Evolutionary conservation across 2,888 invertebrate genomes (phyloP).

Genomic region (Muschampia plurimacula): DNA sequence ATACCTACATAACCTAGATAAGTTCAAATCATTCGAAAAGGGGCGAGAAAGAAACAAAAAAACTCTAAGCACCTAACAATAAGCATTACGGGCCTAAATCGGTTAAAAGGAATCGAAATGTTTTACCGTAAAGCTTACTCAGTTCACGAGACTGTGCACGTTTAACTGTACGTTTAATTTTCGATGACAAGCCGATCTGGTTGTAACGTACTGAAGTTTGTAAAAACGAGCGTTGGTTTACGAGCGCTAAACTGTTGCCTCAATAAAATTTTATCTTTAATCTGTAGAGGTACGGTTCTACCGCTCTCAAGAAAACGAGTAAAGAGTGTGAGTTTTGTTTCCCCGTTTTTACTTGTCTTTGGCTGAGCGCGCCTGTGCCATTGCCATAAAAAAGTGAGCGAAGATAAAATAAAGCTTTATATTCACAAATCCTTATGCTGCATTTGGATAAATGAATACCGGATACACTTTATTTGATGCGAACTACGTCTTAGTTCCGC

Average conservation of each 20-base stretch:
- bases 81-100: not conserved
- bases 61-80: not conserved
- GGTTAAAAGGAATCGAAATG: not conserved
- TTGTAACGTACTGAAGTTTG: conserved; percentile 61
- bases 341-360: too few relatives aligned
- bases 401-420: too few relatives aligned
- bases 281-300: conserved; percentile 50
- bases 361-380: too few relatives aligned
- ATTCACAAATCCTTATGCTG: too few relatives aligned
- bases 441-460: too few relatives aligned
- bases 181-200: conserved; percentile 48
- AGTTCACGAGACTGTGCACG: not conserved
- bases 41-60: not conserved
- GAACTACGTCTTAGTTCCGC: too few relatives aligned
- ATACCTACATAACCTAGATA: too few relatives aligned
- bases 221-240: conserved; percentile 72
- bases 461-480: too few relatives aligned
- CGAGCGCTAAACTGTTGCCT: conserved; percentile 73
- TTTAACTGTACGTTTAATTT: conserved; percentile 22
- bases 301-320: conserved; percentile 1
- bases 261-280: conserved; percentile 76
- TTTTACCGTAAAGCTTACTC: not conserved
- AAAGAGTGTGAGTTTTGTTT: not conserved
- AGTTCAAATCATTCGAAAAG: not conserved
- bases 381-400: too few relatives aligned